Evolutionary conservation across 1,140 invertebrate genomes (phyloP), one percentile per base, ranked within the genome.

Genomic region (Psilanteris sp.): DNA sequence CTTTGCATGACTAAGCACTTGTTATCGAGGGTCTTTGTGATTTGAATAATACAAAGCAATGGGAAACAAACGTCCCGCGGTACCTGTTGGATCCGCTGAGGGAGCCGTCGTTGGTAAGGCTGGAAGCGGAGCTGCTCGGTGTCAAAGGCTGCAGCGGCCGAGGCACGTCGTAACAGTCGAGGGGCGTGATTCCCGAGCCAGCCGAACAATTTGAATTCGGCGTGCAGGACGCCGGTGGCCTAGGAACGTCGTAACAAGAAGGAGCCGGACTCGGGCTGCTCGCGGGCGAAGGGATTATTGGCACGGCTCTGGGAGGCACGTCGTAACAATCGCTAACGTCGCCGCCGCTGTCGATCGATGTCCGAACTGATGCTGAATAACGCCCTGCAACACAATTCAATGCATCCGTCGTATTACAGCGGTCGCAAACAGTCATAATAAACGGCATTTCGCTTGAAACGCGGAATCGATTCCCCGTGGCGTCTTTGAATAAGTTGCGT

Each of bases 251-350:
- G 72, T 90, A 90, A 10, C 89, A 90, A 9, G 85, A 83, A 5
- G 84, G 84, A 2, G 85, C 83, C 1, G 88, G 86, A 27, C 84
- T 87, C 4, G 85, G 83, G 66, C 85, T 84, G 62, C 76, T 85
- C 13, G 79, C 81, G 0, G 71, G 89, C 75, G 81, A 91, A 76
- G 80, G 88, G 84, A 79, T 89, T 15, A 92, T 88, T 4, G 91
- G 91, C 1, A 91, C 88, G 9, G 91, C 89, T 18, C 91, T 89
- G 9, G 91, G 91, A 39, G 92, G 92, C 46, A 92, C 91, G 79
- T 93, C 92, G 81, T 93, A 93, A 44, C 89, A 89, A 32, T 89
- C 89, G 77, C 75, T 85, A 9, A 74, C 74, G 6, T 82, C 81
- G 7, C 78, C 77, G 3, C 82, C 78, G 36, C 84, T 85, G 71